Base-by-base conservation (phyloP, 2,888 invertebrate genomes). In the Drosophila quinaria region DNA sequence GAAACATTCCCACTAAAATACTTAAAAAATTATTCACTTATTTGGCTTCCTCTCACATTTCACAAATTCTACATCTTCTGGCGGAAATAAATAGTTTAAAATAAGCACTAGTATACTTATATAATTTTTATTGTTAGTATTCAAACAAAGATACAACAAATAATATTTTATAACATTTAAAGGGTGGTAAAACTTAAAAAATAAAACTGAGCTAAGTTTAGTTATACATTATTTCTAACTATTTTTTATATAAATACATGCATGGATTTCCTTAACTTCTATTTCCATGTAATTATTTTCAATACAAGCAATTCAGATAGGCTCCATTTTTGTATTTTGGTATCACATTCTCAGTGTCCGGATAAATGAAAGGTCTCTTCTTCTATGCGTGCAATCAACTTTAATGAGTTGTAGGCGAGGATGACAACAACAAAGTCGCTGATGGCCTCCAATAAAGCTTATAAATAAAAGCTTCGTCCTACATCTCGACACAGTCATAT, bases 381-480 rank as follows among this genome's bases (percentile, higher is more conserved):
- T 39, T 49, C 33, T 42, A 65, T 60, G 3, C 35, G 15, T 35
- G 66, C 70, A 79, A 77, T 79, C 80, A 73, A 70, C 62, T 79
- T 77, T 80, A 79, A 79, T 79, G 80, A 68, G 44, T 61, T 49
- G 41, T 69, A 56, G 56, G 61, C 9, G 52, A 44, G 25, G 49
- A 37, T 47, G 46, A 46, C 60, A 69, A 46, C 60, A 69, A 65
- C 35, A 49, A 62, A 60, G 39, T 49, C 69, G 63, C 61, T 73
- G 77, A 80, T 76, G 73, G 70, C 74, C 63, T 69, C 63, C 70
- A 70, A 79, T 78, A 74, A 79, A 66, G 62, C 81, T 70, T 68
- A 74, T 79, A 78, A 79, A 79, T 79, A 78, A 79, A 66, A 74
- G 78, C 61, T 46, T 54, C 56, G 31, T 35, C 49, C 22, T 51